These are phyloP conservation scores for Nycticebus coucang DNA, from an alignment of 2,113 vertebrate species.

Conservation along the genomic window DNA sequence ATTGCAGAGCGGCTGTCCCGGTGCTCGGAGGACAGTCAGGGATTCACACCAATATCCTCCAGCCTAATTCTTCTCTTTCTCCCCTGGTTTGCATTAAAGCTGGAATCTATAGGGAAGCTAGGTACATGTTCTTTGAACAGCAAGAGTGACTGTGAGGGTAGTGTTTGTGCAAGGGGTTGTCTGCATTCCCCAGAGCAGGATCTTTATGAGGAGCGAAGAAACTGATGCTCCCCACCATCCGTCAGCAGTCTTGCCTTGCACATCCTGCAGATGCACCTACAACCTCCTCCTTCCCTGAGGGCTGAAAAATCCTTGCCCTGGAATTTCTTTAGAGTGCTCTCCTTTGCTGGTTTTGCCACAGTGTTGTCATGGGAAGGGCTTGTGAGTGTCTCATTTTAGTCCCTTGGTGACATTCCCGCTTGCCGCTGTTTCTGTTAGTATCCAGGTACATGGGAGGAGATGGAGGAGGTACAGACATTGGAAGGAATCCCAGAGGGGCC, in stretches of 20 bases:
- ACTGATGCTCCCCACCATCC: too few species aligned
- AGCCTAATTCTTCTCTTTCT: neutral
- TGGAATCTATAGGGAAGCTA: rapidly evolving
- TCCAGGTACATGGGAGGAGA: neutral
- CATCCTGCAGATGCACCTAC: rapidly evolving
- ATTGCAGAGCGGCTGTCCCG: too few species aligned
- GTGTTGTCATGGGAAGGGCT: neutral
- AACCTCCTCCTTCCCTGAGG: rapidly evolving
- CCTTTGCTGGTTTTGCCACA: rapidly evolving
- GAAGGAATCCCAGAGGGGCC: neutral
- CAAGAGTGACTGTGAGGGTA: neutral
- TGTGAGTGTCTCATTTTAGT: neutral
- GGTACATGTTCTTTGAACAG: rapidly evolving
- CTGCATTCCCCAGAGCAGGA: neutral
- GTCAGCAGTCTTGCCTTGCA: neutral
- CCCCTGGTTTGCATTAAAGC: neutral
- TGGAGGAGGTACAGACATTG: neutral
- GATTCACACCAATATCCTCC: neutral
- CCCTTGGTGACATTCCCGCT: rapidly evolving
- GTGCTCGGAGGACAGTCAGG: neutral
- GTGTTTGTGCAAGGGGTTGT: too few species aligned
- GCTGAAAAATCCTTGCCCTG: neutral
- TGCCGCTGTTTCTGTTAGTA: too few species aligned
- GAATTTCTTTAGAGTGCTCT: too few species aligned
- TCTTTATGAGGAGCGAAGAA: neutral